Evolutionary conservation across 2,797 vertebrate species (phyloP).

Genomic region (Typhlichthys eigenmanni): DNA sequence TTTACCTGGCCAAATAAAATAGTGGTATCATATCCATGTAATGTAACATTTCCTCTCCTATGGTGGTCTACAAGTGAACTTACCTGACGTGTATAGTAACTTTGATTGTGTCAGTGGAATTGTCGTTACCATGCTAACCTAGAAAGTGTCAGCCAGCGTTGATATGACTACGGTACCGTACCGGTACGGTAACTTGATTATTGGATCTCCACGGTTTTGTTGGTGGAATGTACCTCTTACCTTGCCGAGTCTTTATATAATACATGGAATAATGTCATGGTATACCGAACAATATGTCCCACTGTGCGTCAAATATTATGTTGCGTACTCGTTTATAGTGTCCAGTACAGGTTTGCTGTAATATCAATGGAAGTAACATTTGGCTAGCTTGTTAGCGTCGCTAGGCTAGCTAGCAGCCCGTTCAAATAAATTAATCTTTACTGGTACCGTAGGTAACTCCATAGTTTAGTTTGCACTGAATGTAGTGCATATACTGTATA

Average conservation of each 20-base stretch:
- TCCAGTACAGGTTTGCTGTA: constrained; percentile 20
- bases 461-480: too few species aligned
- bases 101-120: constrained; percentile 7
- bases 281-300: not conserved
- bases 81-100: too few species aligned
- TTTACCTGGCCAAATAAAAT: not conserved
- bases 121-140: constrained; percentile 23
- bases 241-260: not conserved
- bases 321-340: not conserved
- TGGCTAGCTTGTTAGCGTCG: constrained; percentile 38
- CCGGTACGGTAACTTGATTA: constrained; percentile 33
- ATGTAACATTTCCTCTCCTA: not conserved
- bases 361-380: constrained; percentile 53
- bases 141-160: constrained; percentile 18
- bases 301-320: too few species aligned
- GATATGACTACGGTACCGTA: constrained; percentile 4
- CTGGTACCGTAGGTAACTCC: too few species aligned
- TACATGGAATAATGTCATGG: not conserved
- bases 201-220: constrained; percentile 7
- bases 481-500: too few species aligned
- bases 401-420: not conserved
- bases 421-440: too few species aligned
- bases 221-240: not conserved
- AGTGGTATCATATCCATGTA: not conserved
- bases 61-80: too few species aligned